phyloP scores from a whole-genome alignment of 92 coral and sea anemone species.

The Virgularia gustaviana region DNA sequence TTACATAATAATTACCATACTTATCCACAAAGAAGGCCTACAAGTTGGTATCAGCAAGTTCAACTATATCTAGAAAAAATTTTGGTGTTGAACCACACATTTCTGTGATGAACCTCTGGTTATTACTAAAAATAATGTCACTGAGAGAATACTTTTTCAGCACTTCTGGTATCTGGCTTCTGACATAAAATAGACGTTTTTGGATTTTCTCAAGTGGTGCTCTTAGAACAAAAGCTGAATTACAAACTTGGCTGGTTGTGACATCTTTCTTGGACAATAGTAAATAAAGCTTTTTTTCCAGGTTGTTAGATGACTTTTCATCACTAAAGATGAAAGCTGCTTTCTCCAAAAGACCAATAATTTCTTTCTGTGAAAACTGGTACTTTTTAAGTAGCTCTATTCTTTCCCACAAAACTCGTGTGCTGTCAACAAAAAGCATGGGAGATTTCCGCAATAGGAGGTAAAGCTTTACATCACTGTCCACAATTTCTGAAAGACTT shows the following conservation, averaged over 20 bases:
- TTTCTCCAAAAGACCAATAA: constrained; percentile 62
- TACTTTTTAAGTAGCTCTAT: constrained; percentile 57
- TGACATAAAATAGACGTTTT: constrained; percentile 65
- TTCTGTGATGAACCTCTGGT: constrained; percentile 57
- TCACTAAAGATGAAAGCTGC: constrained; percentile 72
- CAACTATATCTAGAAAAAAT: constrained; percentile 42
- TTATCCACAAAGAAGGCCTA: background rate
- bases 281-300: constrained; percentile 62
- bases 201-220: constrained; percentile 61
- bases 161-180: constrained; percentile 58
- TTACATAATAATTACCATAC: background rate
- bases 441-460: constrained; percentile 62
- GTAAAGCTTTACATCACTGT: constrained; percentile 77
- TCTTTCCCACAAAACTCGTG: constrained; percentile 59
- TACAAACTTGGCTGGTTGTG: constrained; percentile 55
- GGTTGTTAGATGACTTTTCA: constrained; percentile 49
- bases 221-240: constrained; percentile 61
- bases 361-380: constrained; percentile 71
- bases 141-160: constrained; percentile 54
- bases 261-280: constrained; percentile 65
- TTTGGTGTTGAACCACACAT: constrained; percentile 63
- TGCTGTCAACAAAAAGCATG: constrained; percentile 70
- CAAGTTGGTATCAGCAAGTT: constrained; percentile 5
- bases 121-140: constrained; percentile 57
- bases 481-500: constrained; percentile 65